Percentiles rank a stretch among this genome's conserved stretches.
phyloP scores from a whole-genome alignment of 35 echinoderm and acorn worm species.

The Apostichopus japonicus region DNA sequence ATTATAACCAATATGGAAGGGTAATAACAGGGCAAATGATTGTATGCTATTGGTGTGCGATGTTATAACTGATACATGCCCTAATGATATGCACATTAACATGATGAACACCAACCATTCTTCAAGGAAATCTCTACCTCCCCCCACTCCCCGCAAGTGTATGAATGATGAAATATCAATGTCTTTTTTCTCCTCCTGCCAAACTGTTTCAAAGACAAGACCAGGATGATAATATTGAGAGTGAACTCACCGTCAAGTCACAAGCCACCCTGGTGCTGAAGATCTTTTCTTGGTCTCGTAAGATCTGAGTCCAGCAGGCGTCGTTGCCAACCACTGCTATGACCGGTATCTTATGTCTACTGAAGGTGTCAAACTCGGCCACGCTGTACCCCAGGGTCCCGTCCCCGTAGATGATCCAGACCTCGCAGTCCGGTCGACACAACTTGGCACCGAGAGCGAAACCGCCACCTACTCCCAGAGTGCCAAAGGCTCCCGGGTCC shows the following conservation, averaged over 20 bases:
- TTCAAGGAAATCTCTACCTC: too few relatives aligned
- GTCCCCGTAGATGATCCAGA: slow-evolving; percentile 96
- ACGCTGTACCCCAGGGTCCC: slow-evolving; percentile 95
- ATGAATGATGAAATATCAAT: too few relatives aligned
- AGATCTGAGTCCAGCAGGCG: slow-evolving; percentile 95
- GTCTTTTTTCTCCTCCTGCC: too few relatives aligned
- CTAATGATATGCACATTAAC: too few relatives aligned
- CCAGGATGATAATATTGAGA: background rate
- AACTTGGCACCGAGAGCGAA: slow-evolving; percentile 97
- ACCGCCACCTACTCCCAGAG: slow-evolving; percentile 92
- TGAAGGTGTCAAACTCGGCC: slow-evolving; percentile 97
- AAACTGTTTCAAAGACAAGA: too few relatives aligned
- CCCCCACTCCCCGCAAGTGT: too few relatives aligned
- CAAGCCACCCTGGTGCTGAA: slow-evolving; percentile 80
- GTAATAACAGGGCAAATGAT: too few relatives aligned
- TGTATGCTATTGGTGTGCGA: too few relatives aligned
- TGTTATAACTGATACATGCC: too few relatives aligned
- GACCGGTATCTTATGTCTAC: slow-evolving; percentile 84
- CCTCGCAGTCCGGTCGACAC: slow-evolving; percentile 82
- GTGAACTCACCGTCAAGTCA: slow-evolving; percentile 81
- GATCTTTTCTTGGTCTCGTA: slow-evolving; percentile 87
- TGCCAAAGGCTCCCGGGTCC: slow-evolving; percentile 97
- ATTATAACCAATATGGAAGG: too few relatives aligned
- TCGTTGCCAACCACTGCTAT: slow-evolving; percentile 97
- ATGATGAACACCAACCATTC: too few relatives aligned